Evolutionary conservation across 2,888 invertebrate genomes (phyloP).

Genomic region (Monopis laevigella): DNA sequence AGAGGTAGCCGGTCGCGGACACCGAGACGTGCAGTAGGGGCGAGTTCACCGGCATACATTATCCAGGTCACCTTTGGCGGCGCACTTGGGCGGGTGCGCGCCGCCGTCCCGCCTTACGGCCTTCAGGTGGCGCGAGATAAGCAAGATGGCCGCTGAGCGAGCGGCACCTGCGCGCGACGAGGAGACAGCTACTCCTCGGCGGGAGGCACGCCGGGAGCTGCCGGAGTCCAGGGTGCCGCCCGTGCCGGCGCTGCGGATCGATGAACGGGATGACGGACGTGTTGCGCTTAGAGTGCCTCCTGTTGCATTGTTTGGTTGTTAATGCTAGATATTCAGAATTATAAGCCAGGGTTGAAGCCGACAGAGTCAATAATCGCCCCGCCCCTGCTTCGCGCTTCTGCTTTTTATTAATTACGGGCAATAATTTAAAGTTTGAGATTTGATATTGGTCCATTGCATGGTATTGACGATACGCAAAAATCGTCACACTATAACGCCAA

Average conservation of each 20-base stretch:
- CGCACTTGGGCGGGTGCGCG: constrained; percentile 65
- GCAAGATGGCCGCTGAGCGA: constrained; percentile 93
- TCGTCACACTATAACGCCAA: too few relatives aligned
- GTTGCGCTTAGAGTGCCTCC: constrained; percentile 66
- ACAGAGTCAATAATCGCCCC: too few relatives aligned
- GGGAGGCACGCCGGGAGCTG: constrained; percentile 63
- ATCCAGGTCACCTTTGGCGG: constrained; percentile 68
- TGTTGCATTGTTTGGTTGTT: too few relatives aligned
- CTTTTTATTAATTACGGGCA: too few relatives aligned
- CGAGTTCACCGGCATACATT: constrained; percentile 62
- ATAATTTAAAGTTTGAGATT: too few relatives aligned
- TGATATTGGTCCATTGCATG: too few relatives aligned
- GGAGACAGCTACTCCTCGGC: constrained; percentile 77
- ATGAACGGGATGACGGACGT: constrained; percentile 51
- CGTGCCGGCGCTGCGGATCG: constrained; percentile 50
- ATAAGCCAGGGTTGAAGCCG: too few relatives aligned
- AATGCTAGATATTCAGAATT: too few relatives aligned
- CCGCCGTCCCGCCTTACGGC: constrained; percentile 64
- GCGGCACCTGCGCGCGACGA: constrained; percentile 93
- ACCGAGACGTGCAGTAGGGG: constrained; percentile 51
- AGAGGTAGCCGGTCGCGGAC: constrained; percentile 21
- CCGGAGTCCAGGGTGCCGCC: constrained; percentile 53
- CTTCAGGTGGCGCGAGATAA: constrained; percentile 88
- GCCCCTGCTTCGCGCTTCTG: too few relatives aligned
- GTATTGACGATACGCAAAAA: too few relatives aligned